Base-by-base conservation (phyloP, 2,113 vertebrate genomes). In the Prinia subflava region DNA sequence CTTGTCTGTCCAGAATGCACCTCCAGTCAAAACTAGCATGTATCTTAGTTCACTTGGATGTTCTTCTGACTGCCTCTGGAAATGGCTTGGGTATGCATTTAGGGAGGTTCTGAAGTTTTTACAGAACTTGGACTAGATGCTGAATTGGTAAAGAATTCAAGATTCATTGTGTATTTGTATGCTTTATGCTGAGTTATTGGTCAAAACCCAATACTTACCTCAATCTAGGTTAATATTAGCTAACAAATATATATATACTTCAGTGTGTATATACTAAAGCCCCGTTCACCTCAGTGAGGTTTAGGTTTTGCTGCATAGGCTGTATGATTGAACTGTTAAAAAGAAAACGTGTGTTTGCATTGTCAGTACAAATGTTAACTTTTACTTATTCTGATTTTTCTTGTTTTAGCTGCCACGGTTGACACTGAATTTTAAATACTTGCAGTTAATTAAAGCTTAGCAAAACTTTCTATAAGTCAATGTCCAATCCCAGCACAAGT, bases 281-380 rank as follows among this genome's bases (percentile, higher is more conserved):
- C 20, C 19, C 53, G 42, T 28, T 95, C 85, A 71, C 88, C 82
- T 90, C 44, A 71, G 8, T 16, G 56, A 63, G 12, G 25, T 67
- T 90, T 81, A 74, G 18, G 19, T 67, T 86, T 63, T 56, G 13
- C 30, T 71, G 33, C 74, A 59, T 18, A 67, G 47, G 16, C 47
- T 90, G 15, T 28, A 31, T 24, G 28, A 35, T 28, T 79, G 60
- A 90, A 89, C 41, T 27, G 28, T 68, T 59, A 47, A 70, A 87
- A 78, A 74, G 59, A 81, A 92, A 81, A 89, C 7, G 20, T n/a
- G 13, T 80, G 30, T 90, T 93, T 94, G 53, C 73, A 68, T 31
- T 89, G 62, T 50, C 42, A 90, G 52, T 84, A 89, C 49, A 92
- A 95, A 93, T 87, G 49, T 86, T 95, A 94, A 71, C 37, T 94